Conservation (phyloP, 2,888 invertebrate genomes). For the Dicycla oo region DNA sequence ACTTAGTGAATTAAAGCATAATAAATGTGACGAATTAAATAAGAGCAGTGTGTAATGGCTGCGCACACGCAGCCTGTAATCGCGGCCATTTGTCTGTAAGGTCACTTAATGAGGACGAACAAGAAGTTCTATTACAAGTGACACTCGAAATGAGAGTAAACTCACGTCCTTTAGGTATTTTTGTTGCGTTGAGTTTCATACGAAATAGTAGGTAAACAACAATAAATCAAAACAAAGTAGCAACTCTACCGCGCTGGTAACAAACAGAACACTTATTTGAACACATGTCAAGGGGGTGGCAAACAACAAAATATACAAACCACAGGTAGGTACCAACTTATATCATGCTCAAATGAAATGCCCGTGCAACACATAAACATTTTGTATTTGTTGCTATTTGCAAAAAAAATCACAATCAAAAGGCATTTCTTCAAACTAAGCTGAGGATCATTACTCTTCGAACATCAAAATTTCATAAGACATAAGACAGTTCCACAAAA, state of each 20-base stretch:
- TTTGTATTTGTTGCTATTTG: neutral
- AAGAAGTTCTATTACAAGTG: conserved; percentile 1
- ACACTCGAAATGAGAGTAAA: neutral
- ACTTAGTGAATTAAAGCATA: conserved; percentile 45
- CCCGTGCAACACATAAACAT: too few relatives aligned
- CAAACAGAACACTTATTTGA: too few relatives aligned
- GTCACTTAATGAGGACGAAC: neutral
- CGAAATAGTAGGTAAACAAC: neutral
- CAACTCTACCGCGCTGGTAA: neutral
- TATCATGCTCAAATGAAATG: neutral
- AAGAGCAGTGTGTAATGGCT: conserved; percentile 48
- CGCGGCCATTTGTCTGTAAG: conserved; percentile 26
- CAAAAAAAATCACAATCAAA: neutral
- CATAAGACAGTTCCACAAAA: neutral
- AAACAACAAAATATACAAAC: neutral
- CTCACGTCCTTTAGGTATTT: neutral
- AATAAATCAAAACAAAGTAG: neutral
- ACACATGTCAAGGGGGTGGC: neutral
- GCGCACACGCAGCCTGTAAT: conserved; percentile 51
- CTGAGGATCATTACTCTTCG: neutral
- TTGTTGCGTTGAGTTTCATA: neutral
- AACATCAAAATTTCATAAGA: neutral
- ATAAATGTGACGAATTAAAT: conserved; percentile 51
- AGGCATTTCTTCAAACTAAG: neutral
- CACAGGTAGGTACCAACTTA: too few relatives aligned